phyloP scores from a whole-genome alignment of 2,113 vertebrate species.

The Leuciscus idus region DNA sequence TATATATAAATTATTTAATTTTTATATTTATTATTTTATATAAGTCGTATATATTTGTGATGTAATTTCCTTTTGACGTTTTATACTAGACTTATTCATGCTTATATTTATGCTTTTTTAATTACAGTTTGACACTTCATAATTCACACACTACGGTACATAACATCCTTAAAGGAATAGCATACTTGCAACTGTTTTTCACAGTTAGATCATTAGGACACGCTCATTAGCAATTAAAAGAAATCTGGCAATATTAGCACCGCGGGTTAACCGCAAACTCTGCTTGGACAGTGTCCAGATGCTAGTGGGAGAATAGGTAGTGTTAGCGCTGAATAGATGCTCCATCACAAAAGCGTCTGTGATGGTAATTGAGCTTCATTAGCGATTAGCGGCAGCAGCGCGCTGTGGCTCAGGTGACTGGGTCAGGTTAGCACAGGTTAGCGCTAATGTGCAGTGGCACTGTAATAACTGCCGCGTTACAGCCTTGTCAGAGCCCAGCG shows the following conservation, averaged over 20 bases:
- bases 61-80: too few relatives aligned
- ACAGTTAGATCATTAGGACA: not conserved
- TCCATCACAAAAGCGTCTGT: conserved; percentile 41
- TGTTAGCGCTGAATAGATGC: conserved; percentile 44
- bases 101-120: too few relatives aligned
- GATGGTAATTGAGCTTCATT: conserved; percentile 86
- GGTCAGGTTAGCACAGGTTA: conserved; percentile 72
- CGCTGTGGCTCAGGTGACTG: conserved; percentile 46
- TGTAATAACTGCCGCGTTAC: conserved; percentile 80
- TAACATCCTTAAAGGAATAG: conserved; percentile 26
- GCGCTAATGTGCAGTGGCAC: conserved; percentile 79
- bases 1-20: not conserved
- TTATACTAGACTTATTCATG: too few relatives aligned
- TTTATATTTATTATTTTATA: not conserved
- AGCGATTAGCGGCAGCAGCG: conserved; percentile 62
- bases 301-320: conserved; percentile 44
- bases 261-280: conserved; percentile 20
- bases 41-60: too few relatives aligned
- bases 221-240: conserved; percentile 47
- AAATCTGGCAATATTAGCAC: conserved; percentile 47
- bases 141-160: too few relatives aligned
- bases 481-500: conserved; percentile 78
- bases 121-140: too few relatives aligned
- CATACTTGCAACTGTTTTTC: conserved; percentile 21
- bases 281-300: conserved; percentile 51